Conservation (phyloP, 2,113 vertebrate species). For the Nyctibius bracteatus region DNA sequence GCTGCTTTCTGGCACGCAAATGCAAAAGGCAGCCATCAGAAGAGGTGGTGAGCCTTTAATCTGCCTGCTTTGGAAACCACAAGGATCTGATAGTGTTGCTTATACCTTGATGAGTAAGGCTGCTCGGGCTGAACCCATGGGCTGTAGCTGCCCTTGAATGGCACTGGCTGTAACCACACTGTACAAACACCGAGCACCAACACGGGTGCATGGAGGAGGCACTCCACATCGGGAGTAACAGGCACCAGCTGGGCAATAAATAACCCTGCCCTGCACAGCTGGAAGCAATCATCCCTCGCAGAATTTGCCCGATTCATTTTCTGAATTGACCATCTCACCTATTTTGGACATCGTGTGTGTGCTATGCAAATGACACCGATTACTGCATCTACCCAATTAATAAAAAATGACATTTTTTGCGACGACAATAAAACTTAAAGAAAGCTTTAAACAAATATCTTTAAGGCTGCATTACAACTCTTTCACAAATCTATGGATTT, state of each 20-base stretch:
- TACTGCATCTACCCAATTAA: background rate
- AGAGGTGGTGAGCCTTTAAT: constrained; percentile 35
- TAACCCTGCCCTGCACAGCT: constrained; percentile 54
- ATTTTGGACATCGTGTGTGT: constrained; percentile 4
- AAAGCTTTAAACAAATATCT: background rate
- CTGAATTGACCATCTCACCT: constrained; percentile 25
- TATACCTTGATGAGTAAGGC: constrained; percentile 42
- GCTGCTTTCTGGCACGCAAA: constrained; percentile 2
- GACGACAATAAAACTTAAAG: background rate
- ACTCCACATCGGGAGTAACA: background rate
- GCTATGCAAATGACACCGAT: background rate
- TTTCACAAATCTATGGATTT: background rate
- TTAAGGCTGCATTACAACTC: background rate
- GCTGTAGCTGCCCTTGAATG: constrained; percentile 41
- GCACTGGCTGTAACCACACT: background rate
- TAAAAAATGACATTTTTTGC: background rate
- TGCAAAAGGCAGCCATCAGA: background rate
- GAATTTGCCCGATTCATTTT: background rate
- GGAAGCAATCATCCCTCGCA: constrained; percentile 41
- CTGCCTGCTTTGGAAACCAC: constrained; percentile 33
- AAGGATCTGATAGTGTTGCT: constrained; percentile 8
- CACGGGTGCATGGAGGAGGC: background rate
- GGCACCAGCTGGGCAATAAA: constrained; percentile 38
- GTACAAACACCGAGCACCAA: background rate
- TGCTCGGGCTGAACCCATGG: constrained; percentile 11